phyloP scores from a whole-genome alignment of 2,888 invertebrate genomes.

The Chydorus sphaericus region DNA sequence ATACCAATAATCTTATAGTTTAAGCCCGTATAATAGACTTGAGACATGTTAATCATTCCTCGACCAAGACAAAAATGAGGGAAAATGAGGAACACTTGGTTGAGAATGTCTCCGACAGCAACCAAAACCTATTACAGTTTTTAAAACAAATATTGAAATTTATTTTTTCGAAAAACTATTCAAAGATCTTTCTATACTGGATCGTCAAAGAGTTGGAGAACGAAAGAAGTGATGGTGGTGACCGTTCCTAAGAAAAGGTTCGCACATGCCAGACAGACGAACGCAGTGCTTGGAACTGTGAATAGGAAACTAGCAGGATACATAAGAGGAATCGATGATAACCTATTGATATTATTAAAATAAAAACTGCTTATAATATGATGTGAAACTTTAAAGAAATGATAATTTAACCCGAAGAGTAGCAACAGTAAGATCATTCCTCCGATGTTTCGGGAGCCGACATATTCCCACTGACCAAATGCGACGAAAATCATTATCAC shows the following conservation, averaged over 20 bases:
- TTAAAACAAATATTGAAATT: too few species aligned
- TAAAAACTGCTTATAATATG: constrained; percentile 17
- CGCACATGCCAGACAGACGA: constrained; percentile 62
- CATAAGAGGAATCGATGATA: constrained; percentile 45
- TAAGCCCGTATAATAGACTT: constrained; percentile 39
- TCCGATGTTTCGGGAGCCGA: constrained; percentile 49
- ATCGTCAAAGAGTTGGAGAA: constrained; percentile 48
- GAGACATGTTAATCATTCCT: constrained; percentile 61
- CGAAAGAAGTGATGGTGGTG: constrained; percentile 49
- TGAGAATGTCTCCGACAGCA: constrained; percentile 47
- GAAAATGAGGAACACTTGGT: constrained; percentile 57
- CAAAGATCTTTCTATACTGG: constrained; percentile 24
- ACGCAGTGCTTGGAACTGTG: constrained; percentile 61
- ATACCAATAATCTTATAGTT: constrained; percentile 26
- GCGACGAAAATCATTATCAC: constrained; percentile 55
- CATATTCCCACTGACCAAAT: constrained; percentile 63
- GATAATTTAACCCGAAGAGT: constrained; percentile 48
- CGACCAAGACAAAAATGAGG: constrained; percentile 79
- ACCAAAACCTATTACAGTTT: constrained; percentile 46
- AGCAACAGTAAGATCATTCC: constrained; percentile 52
- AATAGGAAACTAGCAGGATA: constrained; percentile 63
- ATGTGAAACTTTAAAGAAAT: too few species aligned
- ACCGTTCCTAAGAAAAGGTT: constrained; percentile 64
- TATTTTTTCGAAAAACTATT: too few species aligned
- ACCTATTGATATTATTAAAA: constrained; percentile 31